A percentile compares a stretch with the other conserved stretches of the same genome.
phyloP scores from a whole-genome alignment of 2,113 vertebrate species.

The Otis tarda region DNA sequence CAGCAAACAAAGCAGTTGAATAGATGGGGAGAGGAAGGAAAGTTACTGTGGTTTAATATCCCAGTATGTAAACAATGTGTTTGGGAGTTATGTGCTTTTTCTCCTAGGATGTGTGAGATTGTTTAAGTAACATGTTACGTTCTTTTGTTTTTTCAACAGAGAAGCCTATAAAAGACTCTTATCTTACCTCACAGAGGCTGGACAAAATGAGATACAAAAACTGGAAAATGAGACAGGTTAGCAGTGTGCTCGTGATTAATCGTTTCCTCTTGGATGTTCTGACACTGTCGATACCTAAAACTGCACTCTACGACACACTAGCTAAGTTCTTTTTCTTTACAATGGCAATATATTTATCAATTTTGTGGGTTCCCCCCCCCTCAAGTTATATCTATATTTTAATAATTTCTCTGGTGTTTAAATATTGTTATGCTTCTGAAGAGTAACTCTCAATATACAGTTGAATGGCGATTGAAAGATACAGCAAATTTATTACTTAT shows the following conservation, averaged over 20 bases:
- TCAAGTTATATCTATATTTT: neutral
- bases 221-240: slow-evolving; percentile 80
- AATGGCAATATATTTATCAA: neutral
- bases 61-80: neutral
- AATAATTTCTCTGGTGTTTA: neutral
- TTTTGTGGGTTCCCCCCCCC: neutral
- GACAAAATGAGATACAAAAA: slow-evolving; percentile 86
- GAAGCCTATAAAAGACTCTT: slow-evolving; percentile 89
- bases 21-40: neutral
- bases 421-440: neutral
- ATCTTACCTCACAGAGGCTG: slow-evolving; percentile 83
- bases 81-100: neutral
- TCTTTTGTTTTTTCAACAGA: slow-evolving; percentile 74
- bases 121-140: neutral
- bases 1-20: neutral
- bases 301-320: neutral
- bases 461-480: neutral
- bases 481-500: neutral
- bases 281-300: neutral
- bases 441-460: neutral
- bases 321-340: neutral
- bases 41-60: neutral
- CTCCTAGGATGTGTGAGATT: neutral
- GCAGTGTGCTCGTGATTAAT: neutral
- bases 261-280: neutral